These are phyloP conservation scores for Tanypteryx hageni DNA, from an alignment of 2,888 invertebrate genomes.

Conservation along the genomic window DNA sequence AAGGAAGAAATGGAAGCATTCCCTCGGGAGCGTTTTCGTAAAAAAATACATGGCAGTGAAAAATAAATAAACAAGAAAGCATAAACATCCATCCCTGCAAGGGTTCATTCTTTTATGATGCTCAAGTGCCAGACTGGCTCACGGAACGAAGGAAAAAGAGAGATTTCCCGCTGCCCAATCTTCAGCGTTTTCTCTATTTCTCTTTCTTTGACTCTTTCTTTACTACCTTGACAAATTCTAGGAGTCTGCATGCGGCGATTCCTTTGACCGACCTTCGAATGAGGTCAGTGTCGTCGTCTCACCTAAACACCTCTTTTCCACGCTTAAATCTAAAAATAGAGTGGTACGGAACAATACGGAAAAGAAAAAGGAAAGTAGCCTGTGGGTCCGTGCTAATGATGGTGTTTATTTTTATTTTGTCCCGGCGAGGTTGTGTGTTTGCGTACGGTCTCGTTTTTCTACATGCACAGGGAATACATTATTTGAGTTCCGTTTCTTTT, in stretches of 20 bases:
- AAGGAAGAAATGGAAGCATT: neutral
- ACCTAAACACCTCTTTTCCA: neutral
- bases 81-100: neutral
- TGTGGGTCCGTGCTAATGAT: neutral
- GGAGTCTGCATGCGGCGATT: neutral
- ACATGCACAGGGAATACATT: too few species aligned
- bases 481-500: too few species aligned
- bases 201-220: neutral
- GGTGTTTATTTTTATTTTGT: too few species aligned
- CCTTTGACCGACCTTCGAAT: neutral
- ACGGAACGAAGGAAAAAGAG: neutral
- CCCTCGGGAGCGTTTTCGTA: neutral
- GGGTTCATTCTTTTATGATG: neutral
- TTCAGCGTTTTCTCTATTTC: neutral
- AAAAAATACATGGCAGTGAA: neutral
- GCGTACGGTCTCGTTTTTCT: too few species aligned
- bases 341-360: neutral
- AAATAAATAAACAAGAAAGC: constrained; percentile 27
- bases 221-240: neutral
- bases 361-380: neutral
- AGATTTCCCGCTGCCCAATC: neutral
- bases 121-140: neutral
- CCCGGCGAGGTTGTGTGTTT: too few species aligned
- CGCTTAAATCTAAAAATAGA: neutral
- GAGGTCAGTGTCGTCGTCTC: neutral